Evolutionary conservation across 2,113 vertebrate species (phyloP).

Genomic region (Cryptoleucopteryx plumbea): DNA sequence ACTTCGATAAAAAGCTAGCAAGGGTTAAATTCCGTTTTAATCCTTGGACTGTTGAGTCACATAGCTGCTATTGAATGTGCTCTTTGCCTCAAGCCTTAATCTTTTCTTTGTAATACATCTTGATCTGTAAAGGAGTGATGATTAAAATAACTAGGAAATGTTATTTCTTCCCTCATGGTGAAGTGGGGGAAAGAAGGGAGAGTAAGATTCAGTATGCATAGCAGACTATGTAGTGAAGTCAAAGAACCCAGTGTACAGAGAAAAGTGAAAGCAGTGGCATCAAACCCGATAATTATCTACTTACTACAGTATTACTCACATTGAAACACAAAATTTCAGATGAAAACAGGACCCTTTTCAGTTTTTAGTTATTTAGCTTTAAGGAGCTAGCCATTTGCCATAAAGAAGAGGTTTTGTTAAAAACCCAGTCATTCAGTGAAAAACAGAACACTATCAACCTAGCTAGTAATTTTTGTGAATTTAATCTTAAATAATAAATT

Average conservation of each 20-base stretch:
- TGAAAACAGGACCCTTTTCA: neutral
- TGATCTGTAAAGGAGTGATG: neutral
- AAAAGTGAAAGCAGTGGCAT: neutral
- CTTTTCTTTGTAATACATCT: neutral
- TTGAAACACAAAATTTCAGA: neutral
- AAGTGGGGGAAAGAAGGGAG: neutral
- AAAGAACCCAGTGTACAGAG: neutral
- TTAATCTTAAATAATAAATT: neutral
- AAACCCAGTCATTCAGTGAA: neutral
- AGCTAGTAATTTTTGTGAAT: neutral
- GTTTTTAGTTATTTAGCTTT: neutral
- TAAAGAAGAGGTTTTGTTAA: neutral
- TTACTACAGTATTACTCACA: neutral
- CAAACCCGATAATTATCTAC: neutral
- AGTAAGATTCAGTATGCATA: neutral
- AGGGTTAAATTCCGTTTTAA: neutral
- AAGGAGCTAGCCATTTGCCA: neutral
- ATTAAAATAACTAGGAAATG: neutral
- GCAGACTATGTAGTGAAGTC: neutral
- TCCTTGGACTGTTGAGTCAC: neutral
- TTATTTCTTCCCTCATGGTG: neutral
- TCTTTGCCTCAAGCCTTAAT: neutral
- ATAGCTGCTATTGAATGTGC: neutral
- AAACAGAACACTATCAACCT: neutral
- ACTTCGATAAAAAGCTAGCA: neutral